Conservation (phyloP, 2,797 vertebrate species). For the Lithobates pipiens region DNA sequence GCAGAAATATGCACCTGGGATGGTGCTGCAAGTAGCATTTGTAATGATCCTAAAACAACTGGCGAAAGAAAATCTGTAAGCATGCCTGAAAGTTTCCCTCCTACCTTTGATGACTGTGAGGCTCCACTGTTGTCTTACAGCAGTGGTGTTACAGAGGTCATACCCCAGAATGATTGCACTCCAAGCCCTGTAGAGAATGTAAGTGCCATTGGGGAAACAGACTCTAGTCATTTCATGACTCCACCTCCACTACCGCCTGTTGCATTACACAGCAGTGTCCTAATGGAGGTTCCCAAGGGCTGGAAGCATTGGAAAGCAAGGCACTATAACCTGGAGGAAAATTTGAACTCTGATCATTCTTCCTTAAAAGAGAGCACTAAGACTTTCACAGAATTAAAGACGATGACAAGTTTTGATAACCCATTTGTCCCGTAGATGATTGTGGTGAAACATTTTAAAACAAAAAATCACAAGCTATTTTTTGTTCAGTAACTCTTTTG, state of each 20-base stretch:
- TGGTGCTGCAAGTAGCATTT: conserved; percentile 67
- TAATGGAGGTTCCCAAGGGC: conserved; percentile 63
- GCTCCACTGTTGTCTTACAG: conserved; percentile 53
- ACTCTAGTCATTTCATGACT: conserved; percentile 34
- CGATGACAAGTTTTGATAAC: conserved; percentile 62
- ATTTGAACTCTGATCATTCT: conserved; percentile 69
- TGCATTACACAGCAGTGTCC: conserved; percentile 66
- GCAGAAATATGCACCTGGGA: conserved; percentile 65
- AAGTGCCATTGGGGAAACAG: conserved; percentile 31
- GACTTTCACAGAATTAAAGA: conserved; percentile 58
- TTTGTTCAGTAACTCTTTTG: conserved; percentile 39
- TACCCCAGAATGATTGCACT: conserved; percentile 47
- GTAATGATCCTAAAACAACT: conserved; percentile 68
- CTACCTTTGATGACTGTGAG: conserved; percentile 65
- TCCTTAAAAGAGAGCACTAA: conserved; percentile 60
- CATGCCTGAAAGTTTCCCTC: conserved; percentile 66
- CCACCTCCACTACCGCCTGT: conserved; percentile 22
- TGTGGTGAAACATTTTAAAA: conserved; percentile 29
- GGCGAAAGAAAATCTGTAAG: conserved; percentile 69
- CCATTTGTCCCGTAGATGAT: conserved; percentile 52
- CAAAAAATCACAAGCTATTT: conserved; percentile 16
- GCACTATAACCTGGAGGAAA: conserved; percentile 65
- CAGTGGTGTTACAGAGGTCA: conserved; percentile 57
- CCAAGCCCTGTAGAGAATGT: conserved; percentile 62
- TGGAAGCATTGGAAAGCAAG: conserved; percentile 67